Conservation (phyloP, 2,113 vertebrate species). For the Halichoeres trimaculatus region DNA sequence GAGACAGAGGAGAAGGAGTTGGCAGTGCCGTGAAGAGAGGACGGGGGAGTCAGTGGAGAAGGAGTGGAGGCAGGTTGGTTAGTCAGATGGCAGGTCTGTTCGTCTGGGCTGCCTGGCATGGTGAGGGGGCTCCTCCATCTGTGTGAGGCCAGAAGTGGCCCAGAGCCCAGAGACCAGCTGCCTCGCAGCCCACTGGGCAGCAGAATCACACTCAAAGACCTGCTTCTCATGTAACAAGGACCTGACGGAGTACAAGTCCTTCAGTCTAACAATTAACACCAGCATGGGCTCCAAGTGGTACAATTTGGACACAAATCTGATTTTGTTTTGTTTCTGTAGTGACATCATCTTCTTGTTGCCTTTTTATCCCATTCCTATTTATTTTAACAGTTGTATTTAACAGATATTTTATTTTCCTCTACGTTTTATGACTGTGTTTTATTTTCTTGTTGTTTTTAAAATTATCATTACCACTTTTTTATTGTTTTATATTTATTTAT, state of each 20-base stretch:
- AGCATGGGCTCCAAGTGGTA: neutral
- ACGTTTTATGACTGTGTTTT: no score
- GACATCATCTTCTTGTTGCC: no score
- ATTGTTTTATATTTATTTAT: no score
- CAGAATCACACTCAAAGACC: conserved; percentile 33
- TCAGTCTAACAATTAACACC: neutral
- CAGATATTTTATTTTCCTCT: no score
- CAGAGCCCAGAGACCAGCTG: conserved; percentile 43
- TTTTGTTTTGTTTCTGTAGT: neutral
- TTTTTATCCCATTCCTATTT: no score
- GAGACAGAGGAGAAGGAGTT: conserved; percentile 26
- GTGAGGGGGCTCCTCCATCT: conserved; percentile 75
- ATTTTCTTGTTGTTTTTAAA: no score
- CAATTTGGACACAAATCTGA: neutral
- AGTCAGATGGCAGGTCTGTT: conserved; percentile 77
- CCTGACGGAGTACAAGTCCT: neutral
- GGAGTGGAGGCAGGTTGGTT: conserved; percentile 54
- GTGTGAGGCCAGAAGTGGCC: conserved; percentile 52
- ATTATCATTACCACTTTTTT: no score
- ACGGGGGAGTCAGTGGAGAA: neutral
- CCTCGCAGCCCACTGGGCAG: conserved; percentile 34
- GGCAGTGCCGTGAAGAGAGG: conserved; percentile 17
- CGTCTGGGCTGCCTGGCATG: conserved; percentile 60
- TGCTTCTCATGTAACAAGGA: conserved; percentile 4
- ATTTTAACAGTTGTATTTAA: no score